Base-by-base conservation (phyloP, 2,113 vertebrate species). In the Myotis lucifugus region DNA sequence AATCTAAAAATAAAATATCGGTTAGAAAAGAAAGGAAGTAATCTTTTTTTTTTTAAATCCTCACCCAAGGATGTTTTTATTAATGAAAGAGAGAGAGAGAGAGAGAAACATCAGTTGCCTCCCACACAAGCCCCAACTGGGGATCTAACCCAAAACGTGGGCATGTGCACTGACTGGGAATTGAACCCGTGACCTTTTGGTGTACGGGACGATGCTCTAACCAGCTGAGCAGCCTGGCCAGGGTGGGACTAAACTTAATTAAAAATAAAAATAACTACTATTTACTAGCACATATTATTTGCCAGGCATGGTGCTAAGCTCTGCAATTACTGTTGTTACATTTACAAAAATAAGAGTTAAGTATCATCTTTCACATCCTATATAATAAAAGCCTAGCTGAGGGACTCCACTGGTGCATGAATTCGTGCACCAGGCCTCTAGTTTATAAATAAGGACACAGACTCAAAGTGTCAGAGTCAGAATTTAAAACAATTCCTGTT, bases 1-100 rank as follows among this genome's bases (percentile, higher is more conserved):
- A 95, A 87, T 90, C 61, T 88, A 67, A 85, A 92, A 86, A 54
- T 90, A 34, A 59, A 87, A 61, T 82, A 72, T 74, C 14, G 23
- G 5, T 42, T 86, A 64, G 32, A 73, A 23, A 93, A 91, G 69
- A 91, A 90, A 90, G 32, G 15, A 73, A 86, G 23, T 9, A 29
- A 32, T 56, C 21, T 93, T 4, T 42, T 42, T 79, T 64, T 64
- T 59, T 56, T 61, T 29, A 15, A 29, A 32, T 66, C 61, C 29
- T 66, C 29, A 66, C 29, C 13, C 29, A 32, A 66, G 61, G 61
- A 15, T 66, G 29, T 32, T 66, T 66, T 66, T 66, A 66, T 32
- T 66, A 12, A 66, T 29, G 27, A 27, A 25, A 64, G 61, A 27
- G 61, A 12, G 27, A 64, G 61, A 64, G 61, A 32, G 61, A 29